Conservation (phyloP, 2,113 vertebrate genomes). For the Sebastes fasciatus region DNA sequence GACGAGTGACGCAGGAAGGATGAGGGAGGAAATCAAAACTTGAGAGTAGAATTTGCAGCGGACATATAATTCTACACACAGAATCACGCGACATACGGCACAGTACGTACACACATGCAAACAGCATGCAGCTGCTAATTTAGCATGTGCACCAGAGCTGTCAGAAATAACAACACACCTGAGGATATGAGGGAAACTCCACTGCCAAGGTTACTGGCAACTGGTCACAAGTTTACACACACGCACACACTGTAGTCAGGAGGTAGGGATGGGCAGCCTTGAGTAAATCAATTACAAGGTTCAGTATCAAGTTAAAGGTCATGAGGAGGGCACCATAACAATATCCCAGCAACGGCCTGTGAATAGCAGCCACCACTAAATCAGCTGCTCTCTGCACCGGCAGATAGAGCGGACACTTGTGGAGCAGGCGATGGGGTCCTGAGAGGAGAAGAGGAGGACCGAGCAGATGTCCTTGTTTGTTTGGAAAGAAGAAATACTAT, state of each 20-base stretch:
- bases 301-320: conserved; percentile 76
- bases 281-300: conserved; percentile 78
- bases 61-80: background rate
- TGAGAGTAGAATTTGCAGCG: conserved; percentile 1
- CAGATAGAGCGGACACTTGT: conserved; percentile 58
- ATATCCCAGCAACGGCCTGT: conserved; percentile 60
- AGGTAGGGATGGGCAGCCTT: conserved; percentile 64
- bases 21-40: conserved; percentile 16
- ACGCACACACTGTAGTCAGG: conserved; percentile 37
- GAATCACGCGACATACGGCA: background rate
- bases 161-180: conserved; percentile 34
- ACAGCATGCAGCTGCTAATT: background rate
- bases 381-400: conserved; percentile 48
- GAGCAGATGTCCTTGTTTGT: conserved; percentile 65
- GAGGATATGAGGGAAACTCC: conserved; percentile 22
- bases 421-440: conserved; percentile 25
- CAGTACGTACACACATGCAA: background rate
- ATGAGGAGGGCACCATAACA: conserved; percentile 58
- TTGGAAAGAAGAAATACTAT: conserved; percentile 52
- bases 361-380: conserved; percentile 59
- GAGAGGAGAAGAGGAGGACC: conserved; percentile 30
- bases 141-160: conserved; percentile 29
- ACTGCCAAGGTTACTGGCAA: conserved; percentile 14
- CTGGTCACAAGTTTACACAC: conserved; percentile 18
- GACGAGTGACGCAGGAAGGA: conserved; percentile 11